Conservation (phyloP, 2,888 invertebrate species). For the Cordilura impudica region DNA sequence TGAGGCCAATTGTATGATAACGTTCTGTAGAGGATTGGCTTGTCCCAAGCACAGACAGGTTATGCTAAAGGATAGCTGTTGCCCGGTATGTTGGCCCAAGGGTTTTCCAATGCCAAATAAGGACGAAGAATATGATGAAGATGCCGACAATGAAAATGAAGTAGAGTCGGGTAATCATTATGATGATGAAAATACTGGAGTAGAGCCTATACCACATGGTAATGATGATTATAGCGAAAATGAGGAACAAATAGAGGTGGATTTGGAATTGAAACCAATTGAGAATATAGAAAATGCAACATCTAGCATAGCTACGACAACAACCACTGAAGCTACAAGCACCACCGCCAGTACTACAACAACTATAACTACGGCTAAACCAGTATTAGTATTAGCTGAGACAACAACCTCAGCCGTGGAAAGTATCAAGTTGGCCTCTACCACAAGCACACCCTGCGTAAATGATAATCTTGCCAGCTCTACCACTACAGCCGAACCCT, state of each 20-base stretch:
- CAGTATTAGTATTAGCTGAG: neutral
- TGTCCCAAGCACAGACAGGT: conserved; percentile 73
- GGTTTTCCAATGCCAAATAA: conserved; percentile 70
- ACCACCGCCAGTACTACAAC: neutral
- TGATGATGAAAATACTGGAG: conserved; percentile 13
- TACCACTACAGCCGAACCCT: conserved; percentile 37
- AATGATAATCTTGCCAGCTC: neutral
- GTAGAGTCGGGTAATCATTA: conserved; percentile 22
- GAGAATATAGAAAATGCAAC: conserved; percentile 21
- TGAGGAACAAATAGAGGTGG: conserved; percentile 44
- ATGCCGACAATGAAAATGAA: conserved; percentile 41
- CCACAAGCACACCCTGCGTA: conserved; percentile 57
- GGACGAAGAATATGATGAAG: conserved; percentile 64
- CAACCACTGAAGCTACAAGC: neutral
- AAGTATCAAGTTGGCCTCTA: neutral
- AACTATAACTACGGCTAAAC: neutral
- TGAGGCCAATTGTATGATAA: conserved; percentile 72
- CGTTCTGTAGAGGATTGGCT: conserved; percentile 72
- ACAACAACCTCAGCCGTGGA: neutral
- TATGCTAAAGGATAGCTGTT: conserved; percentile 71
- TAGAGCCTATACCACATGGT: neutral
- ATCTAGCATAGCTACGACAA: conserved; percentile 15
- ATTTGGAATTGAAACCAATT: conserved; percentile 53
- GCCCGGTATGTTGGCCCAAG: conserved; percentile 76
- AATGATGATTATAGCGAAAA: conserved; percentile 56